Percentiles rank a stretch among this genome's conserved stretches.
phyloP scores from a whole-genome alignment of 2,888 invertebrate genomes.

The Acrobasis consociella region DNA sequence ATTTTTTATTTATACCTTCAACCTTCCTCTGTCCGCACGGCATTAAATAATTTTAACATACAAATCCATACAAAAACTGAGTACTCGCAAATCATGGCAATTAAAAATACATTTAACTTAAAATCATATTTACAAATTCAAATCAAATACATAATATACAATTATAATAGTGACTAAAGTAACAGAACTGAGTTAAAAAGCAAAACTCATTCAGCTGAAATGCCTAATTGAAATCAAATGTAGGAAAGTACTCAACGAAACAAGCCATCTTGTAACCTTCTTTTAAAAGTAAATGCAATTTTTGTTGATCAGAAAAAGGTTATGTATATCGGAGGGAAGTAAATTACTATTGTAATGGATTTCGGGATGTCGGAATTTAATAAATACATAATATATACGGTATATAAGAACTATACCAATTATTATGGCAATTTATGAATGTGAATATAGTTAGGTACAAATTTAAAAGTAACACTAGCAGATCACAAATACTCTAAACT shows the following conservation, averaged over 20 bases:
- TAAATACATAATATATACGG: conserved; percentile 48
- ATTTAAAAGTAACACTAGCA: conserved; percentile 77
- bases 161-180: conserved; percentile 79
- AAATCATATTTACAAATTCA: conserved; percentile 80
- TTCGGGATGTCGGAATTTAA: conserved; percentile 44
- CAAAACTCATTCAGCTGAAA: conserved; percentile 59
- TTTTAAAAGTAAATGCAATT: conserved; percentile 64
- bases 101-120: conserved; percentile 75
- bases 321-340: conserved; percentile 60
- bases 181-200: conserved; percentile 61
- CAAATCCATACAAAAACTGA: conserved; percentile 66
- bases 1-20: conserved; percentile 78
- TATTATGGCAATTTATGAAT: conserved; percentile 75
- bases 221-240: conserved; percentile 54
- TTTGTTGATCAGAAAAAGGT: conserved; percentile 42
- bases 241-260: conserved; percentile 49
- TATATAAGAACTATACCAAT: conserved; percentile 60
- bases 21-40: conserved; percentile 63
- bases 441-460: conserved; percentile 68
- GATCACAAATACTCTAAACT: conserved; percentile 79
- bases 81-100: conserved; percentile 77
- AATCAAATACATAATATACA: conserved; percentile 78
- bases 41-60: conserved; percentile 75
- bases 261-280: conserved; percentile 47
- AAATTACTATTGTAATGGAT: conserved; percentile 46